These are phyloP conservation scores for Astreopora myriophthalma DNA, from an alignment of 64 coral and sea anemone genomes.

Conservation along the genomic window DNA sequence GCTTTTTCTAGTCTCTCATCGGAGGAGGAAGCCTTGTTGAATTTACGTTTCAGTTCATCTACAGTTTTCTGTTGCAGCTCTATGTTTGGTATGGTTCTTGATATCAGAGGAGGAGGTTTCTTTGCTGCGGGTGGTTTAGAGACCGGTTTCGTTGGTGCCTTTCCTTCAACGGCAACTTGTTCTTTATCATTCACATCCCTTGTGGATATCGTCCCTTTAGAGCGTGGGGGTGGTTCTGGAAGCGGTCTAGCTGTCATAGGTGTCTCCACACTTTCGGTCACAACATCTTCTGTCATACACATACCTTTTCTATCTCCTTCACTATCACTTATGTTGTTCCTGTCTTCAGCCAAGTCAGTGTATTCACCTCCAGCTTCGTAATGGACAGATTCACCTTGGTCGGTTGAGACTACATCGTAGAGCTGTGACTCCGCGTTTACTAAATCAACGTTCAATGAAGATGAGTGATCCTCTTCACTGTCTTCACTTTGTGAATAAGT, in stretches of 20 bases:
- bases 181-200: background rate
- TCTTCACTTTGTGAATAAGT: background rate
- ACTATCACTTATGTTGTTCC: background rate
- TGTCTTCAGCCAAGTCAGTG: background rate
- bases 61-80: background rate
- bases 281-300: background rate
- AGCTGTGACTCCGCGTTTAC: background rate
- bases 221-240: background rate
- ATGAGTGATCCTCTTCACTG: background rate
- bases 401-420: background rate
- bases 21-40: background rate
- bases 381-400: background rate
- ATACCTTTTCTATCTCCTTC: background rate
- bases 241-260: background rate
- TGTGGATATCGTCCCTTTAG: background rate
- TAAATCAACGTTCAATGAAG: background rate
- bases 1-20: background rate
- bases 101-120: slow-evolving; percentile 55
- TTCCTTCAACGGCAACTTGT: background rate
- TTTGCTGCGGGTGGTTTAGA: slow-evolving; percentile 62
- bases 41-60: background rate
- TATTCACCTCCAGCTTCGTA: background rate
- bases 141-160: background rate
- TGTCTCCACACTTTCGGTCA: background rate
- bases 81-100: background rate